Base-by-base conservation (phyloP, 2,113 vertebrate genomes). In the Mus pahari region DNA sequence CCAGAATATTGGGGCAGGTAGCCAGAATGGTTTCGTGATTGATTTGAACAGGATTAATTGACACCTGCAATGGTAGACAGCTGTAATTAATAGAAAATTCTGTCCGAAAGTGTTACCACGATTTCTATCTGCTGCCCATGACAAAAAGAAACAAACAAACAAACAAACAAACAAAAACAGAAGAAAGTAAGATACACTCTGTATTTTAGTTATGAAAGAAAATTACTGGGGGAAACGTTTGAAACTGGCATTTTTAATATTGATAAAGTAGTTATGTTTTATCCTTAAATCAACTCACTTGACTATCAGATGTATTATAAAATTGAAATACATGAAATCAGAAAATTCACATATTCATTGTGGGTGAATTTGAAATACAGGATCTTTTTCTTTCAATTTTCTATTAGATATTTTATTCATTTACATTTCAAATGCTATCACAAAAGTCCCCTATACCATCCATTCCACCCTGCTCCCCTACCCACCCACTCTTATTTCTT, bases 1-100 rank as follows among this genome's bases (percentile, higher is more conserved):
- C 12, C 13, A 14, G 28, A 33, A 68, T 12, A 5, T 68, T 31
- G 64, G 64, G 62, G 4, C 64, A 1, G 4, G 64, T 5, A 33
- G 12, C 48, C 48, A 48, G 48, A 48, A 48, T 33, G 64, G 28
- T 3, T 68, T 33, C 7, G 48, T 48, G 48, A 48, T 48, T 48
- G 28, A 14, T 68, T 14, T 33, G 10, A 68, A 28, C 28, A 33
- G 64, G 31, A 68, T 68, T 68, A 68, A 33, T 68, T 68, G 26
- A 28, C 64, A 33, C 8, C 12, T 33, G 64, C 12, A 33, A 33
- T 31, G 13, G 33, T 73, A 81, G 82, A 4, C 81, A 81, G 62
- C 16, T 91, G 16, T 81, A 94, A 86, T 92, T 95, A 86, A 77
- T 14, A 82, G 17, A 39, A 1, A n/a, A 62, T 64, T 92, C 31